phyloP scores from a whole-genome alignment of 2,888 invertebrate genomes.

The Ophraella communa region DNA sequence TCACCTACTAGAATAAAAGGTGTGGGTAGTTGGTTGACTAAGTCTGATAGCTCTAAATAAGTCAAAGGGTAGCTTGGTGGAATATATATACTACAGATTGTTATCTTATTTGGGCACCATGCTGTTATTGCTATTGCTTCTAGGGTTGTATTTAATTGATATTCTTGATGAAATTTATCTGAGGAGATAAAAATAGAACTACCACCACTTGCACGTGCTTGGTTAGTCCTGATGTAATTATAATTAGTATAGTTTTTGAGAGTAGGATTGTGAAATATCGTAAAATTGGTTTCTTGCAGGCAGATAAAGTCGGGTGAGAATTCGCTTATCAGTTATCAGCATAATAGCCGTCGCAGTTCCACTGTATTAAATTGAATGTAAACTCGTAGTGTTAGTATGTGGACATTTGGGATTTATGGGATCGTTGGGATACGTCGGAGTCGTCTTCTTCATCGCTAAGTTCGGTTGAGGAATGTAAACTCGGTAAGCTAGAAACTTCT shows the following conservation, averaged over 20 bases:
- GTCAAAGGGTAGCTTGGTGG: not conserved
- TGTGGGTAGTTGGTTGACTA: not conserved
- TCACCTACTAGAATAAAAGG: constrained; percentile 2
- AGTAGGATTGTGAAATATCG: constrained; percentile 1
- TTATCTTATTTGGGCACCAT: not conserved
- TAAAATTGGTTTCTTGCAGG: constrained; percentile 14
- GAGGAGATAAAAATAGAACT: not conserved
- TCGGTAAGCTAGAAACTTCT: no score
- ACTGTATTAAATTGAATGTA: constrained; percentile 2
- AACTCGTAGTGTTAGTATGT: not conserved
- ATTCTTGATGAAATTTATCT: not conserved
- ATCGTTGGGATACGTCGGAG: no score
- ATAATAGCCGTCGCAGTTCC: constrained; percentile 18
- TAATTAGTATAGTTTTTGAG: constrained; percentile 4
- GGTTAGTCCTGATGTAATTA: not conserved
- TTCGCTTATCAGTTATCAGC: not conserved
- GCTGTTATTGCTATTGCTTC: not conserved
- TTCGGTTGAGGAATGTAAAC: no score
- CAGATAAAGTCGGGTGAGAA: not conserved
- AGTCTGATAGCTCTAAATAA: not conserved
- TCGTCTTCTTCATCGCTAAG: no score
- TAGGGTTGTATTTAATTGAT: not conserved
- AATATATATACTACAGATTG: constrained; percentile 7
- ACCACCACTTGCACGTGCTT: not conserved
- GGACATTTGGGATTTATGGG: no score